phyloP scores from a whole-genome alignment of 2,113 vertebrate species.

The Fukomys damarensis region DNA sequence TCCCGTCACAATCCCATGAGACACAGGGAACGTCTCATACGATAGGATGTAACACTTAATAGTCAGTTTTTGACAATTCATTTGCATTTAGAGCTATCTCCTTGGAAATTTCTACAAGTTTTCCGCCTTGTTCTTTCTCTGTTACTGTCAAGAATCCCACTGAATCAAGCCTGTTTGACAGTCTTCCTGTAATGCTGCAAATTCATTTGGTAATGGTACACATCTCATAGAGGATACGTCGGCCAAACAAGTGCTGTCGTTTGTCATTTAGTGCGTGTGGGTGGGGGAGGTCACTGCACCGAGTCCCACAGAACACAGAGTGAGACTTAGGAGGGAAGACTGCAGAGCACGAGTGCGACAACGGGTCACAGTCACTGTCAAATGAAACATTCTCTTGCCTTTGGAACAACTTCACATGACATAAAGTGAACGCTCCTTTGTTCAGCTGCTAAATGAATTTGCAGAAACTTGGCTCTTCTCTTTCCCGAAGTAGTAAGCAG shows the following conservation, averaged over 20 bases:
- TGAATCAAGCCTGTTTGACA: slow-evolving; percentile 31
- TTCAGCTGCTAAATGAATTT: slow-evolving; percentile 54
- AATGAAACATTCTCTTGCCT: neutral
- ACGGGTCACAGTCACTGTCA: neutral
- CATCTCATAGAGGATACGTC: neutral
- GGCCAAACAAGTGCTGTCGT: neutral
- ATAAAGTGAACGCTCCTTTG: neutral
- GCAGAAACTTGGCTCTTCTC: neutral
- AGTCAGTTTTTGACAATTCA: neutral
- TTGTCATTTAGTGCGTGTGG: neutral
- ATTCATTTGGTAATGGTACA: slow-evolving; percentile 16
- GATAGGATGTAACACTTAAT: neutral
- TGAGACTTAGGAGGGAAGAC: neutral
- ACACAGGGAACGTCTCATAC: neutral
- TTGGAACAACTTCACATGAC: neutral
- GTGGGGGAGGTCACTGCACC: neutral
- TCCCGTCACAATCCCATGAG: neutral
- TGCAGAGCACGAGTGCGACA: neutral
- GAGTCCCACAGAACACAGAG: neutral
- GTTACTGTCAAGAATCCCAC: neutral
- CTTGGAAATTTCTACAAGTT: neutral
- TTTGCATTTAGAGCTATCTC: slow-evolving; percentile 45
- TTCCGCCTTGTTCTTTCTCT: neutral
- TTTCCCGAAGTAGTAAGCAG: neutral
- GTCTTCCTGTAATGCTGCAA: neutral